Percentiles rank a stretch among this genome's conserved stretches.
Evolutionary conservation across 1,140 invertebrate species (phyloP).

Genomic region (Rhizoglyphus robini): DNA sequence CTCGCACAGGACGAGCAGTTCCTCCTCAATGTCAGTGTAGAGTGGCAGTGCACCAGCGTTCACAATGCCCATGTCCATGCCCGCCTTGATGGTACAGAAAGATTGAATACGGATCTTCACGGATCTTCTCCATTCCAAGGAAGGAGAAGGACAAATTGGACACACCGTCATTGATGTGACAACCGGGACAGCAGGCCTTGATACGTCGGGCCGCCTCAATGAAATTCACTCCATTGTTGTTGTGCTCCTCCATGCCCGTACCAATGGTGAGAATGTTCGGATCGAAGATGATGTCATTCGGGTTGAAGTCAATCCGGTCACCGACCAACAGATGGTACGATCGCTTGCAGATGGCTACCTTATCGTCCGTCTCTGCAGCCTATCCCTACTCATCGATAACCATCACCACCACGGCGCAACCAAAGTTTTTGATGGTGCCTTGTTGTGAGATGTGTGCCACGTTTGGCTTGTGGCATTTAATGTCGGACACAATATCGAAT

Average conservation of each 20-base stretch:
- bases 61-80: conserved; percentile 49
- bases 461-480: too few relatives aligned
- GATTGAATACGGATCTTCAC: conserved; percentile 49
- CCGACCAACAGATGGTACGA: conserved; percentile 40
- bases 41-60: conserved; percentile 45
- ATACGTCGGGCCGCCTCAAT: conserved; percentile 40
- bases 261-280: conserved; percentile 50
- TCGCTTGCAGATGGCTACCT: conserved; percentile 44
- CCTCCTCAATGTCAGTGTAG: conserved; percentile 42
- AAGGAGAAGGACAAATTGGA: conserved; percentile 53
- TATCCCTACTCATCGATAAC: conserved; percentile 42
- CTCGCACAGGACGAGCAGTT: conserved; percentile 39
- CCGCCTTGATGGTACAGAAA: conserved; percentile 47
- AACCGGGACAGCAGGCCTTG: conserved; percentile 37
- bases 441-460: too few relatives aligned
- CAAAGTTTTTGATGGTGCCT: conserved; percentile 39
- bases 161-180: conserved; percentile 45
- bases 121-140: conserved; percentile 44
- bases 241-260: conserved; percentile 50
- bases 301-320: conserved; percentile 41
- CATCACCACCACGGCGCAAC: conserved; percentile 47
- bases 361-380: conserved; percentile 40
- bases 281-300: conserved; percentile 50
- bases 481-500: too few relatives aligned
- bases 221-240: conserved; percentile 43